Base-by-base conservation (phyloP, 2,888 invertebrate species). In the Dorcus parallelipipedus region DNA sequence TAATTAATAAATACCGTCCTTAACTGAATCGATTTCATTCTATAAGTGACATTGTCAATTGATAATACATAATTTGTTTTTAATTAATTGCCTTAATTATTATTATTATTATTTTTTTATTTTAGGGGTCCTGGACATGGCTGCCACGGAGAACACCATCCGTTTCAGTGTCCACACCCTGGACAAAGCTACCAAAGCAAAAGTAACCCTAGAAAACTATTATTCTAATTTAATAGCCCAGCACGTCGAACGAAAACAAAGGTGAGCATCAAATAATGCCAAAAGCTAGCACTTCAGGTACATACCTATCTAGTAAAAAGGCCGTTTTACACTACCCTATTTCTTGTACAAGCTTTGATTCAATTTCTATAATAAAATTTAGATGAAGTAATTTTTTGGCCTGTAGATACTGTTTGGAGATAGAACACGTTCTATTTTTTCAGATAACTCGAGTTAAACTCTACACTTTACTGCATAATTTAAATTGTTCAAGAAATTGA, bases 171-270 rank as follows among this genome's bases (percentile, higher is more conserved):
- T 94, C 76, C 95, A 97, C 82, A 97, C 97, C 75, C 85, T 94
- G 81, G 97, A 98, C 84, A 98, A 97, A 83, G 97, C 97, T 72
- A 97, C 97, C 77, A 96, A 97, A 82, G 97, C 98, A 71, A 97
- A 99, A 84, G 92, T 99, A 77, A 96, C 97, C 61, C 82, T 99
- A 77, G 99, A 99, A 82, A 98, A 97, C 82, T 99, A 97, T 83
- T 99, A 99, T 81, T 95, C 94, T 80, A 99, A 99, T 82, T 88
- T 98, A 76, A 92, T 98, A 77, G 89, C 94, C 71, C 98, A 98
- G 80, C 95, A 97, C 81, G 91, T 95, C 73, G 98, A 99, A 83
- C 86, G 98, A 73, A 96, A 97, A 80, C 95, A 95, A 80, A 91
- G 91, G 90, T 91, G 78, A 75, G 74, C 26, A 39, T 38, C 26